These are phyloP conservation scores for Pogonomyrmex californicus DNA, from an alignment of 1,140 invertebrate genomes.

Conservation along the genomic window DNA sequence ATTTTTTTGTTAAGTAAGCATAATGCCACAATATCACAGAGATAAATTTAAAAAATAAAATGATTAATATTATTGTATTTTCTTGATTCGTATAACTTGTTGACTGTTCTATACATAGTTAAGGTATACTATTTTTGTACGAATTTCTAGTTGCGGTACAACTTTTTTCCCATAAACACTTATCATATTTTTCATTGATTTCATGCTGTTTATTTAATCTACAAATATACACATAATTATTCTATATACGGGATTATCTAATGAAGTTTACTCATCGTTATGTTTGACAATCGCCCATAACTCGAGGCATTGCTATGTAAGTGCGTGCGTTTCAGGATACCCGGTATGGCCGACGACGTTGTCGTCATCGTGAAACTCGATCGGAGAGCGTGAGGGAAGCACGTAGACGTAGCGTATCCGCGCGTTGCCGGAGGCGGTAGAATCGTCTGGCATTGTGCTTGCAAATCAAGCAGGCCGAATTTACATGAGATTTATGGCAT, in stretches of 20 bases:
- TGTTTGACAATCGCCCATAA: not conserved
- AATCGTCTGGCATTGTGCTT: slow-evolving; percentile 85
- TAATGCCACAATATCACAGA: too few species aligned
- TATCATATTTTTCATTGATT: not conserved
- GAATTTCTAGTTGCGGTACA: too few species aligned
- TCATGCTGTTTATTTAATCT: not conserved
- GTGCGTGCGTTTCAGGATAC: slow-evolving; percentile 19
- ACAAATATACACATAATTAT: not conserved
- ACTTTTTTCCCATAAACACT: not conserved
- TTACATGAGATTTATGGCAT: slow-evolving; percentile 86
- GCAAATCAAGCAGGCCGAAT: slow-evolving; percentile 85
- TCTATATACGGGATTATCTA: not conserved
- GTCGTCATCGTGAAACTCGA: slow-evolving; percentile 50
- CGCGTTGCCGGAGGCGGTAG: slow-evolving; percentile 76
- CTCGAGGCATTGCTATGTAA: not conserved
- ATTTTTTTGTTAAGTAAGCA: too few species aligned
- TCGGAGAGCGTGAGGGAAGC: slow-evolving; percentile 57
- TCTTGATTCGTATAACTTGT: too few species aligned
- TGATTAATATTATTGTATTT: too few species aligned
- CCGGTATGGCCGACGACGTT: slow-evolving; percentile 16
- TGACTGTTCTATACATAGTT: too few species aligned
- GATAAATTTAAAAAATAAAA: too few species aligned
- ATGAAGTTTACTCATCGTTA: not conserved
- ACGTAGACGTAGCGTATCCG: slow-evolving; percentile 72
- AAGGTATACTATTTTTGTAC: too few species aligned